Percentiles rank a stretch among this genome's conserved stretches.
These are phyloP conservation scores for Falco concolor DNA, from an alignment of 2,797 vertebrate species.

Conservation along the genomic window DNA sequence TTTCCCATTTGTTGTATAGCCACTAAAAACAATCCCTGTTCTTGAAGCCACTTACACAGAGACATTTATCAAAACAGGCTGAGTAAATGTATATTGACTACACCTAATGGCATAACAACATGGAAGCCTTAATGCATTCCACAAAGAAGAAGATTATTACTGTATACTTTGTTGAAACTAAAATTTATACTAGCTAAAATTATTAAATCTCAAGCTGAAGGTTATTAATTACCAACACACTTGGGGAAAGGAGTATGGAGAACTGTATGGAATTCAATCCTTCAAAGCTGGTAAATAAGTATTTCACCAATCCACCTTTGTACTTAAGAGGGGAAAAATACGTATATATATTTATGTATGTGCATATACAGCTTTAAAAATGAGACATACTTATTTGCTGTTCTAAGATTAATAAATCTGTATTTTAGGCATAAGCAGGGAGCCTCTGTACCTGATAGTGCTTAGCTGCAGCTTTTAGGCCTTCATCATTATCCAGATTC, in stretches of 20 bases:
- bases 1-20: background rate
- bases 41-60: background rate
- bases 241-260: background rate
- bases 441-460: slow-evolving; percentile 87
- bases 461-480: slow-evolving; percentile 90
- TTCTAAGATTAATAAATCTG: background rate
- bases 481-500: slow-evolving; percentile 96
- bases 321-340: background rate
- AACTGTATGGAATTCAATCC: background rate
- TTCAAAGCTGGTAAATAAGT: background rate
- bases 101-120: background rate
- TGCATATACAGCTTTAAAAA: background rate
- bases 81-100: background rate
- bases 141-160: background rate
- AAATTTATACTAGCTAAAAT: background rate
- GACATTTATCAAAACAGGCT: background rate
- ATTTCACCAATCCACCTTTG: background rate
- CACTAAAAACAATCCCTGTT: background rate
- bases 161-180: background rate
- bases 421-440: background rate
- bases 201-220: background rate
- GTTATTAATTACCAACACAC: background rate
- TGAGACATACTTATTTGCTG: background rate
- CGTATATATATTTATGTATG: fast-evolving
- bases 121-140: background rate